Evolutionary conservation across 2,888 invertebrate genomes (phyloP), one percentile per base, ranked within the genome.

Genomic region (Plebejus argus): DNA sequence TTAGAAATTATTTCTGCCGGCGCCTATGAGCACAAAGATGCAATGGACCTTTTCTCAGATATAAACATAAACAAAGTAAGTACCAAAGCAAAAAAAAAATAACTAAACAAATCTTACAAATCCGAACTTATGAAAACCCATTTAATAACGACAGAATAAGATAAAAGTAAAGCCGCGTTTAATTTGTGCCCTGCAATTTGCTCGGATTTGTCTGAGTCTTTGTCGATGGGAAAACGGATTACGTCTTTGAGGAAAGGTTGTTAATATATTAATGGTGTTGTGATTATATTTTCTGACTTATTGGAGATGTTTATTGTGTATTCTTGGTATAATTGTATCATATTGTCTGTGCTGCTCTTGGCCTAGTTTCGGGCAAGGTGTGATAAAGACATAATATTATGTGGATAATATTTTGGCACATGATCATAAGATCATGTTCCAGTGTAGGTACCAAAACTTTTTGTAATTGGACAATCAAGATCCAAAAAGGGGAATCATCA

Each of bases 211-310:
- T 88, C 88, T 88, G 85, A 85, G 86, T 87, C 89, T 88, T 87
- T 89, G 89, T 89, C 89, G 86, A 87, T 87, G 86, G 87, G 87
- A 89, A 90, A 91, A 87, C 83, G 88, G 89, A 91, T 91, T 90
- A 90, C 74, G 86, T 76, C 80, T 81, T 80, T 81, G 81, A 79
- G 76, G 78, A 71, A 15, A 39, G 35, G 56, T 71, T 76, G 33
- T 49, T 33, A 72, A 77, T 77, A 71, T 77, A 77, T 71, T 72
- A 71, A 74, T 53, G 74, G 53, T 49, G 74, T 28, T 53, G 45
- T 15, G 23, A 74, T 74, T 49, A 74, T 74, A 74, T 74, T 74
- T 77, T 56, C 70, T 35, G 45, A 56, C 70, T 56, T 70, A 23
- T 33, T 77, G 77, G 23, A 71, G 20, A 28, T 39, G 39, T 39